Evolutionary conservation across 2,888 invertebrate species (phyloP), one percentile per base, ranked within the genome.

Genomic region (Axea sp.): DNA sequence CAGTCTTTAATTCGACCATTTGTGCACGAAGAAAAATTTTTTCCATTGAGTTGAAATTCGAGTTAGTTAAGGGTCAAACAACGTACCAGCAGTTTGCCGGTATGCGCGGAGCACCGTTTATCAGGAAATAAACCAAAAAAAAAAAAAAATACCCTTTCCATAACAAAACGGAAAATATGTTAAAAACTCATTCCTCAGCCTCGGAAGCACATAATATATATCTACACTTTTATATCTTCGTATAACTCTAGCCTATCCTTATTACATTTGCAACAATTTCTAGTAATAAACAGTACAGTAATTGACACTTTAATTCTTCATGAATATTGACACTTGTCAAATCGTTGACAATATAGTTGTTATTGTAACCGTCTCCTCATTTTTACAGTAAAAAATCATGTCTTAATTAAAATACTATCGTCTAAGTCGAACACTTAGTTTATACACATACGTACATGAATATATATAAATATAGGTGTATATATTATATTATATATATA

Each of bases 291-390:
- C 71, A 57, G 19, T 72, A 72, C 64, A 72, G 71, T 76, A 77
- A 73, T 78, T 78, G 77, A 78, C 79, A 79, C 75, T 71, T 78
- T 76, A 78, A 22, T 49, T 31, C 17, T 37, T 9, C 8, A 47
- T 19, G 7, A 37, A 47, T 65, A 59, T 65, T 72, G 51, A 60
- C 67, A 47, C 55, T 47, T 35, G 43, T 26, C 43, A 57, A 43
- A 39, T 28, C n/a, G 33, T 55, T 51, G 62, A 73, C 31, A 37
- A 60, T 43, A 64, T 28, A 64, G 45, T 53, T 62, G 39, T 55
- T 55, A 47, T 43, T n/a, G n/a, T 41, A 33, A 59, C 26, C 35
- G 30, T 49, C 31, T 19, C 26, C 19, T 35, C 22, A 12, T 43
- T 41, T 57, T 51, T 43, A 51, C 45, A 31, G 37, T 55, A 71